phyloP scores from a whole-genome alignment of 2,113 vertebrate species.

The Nycticebus coucang region DNA sequence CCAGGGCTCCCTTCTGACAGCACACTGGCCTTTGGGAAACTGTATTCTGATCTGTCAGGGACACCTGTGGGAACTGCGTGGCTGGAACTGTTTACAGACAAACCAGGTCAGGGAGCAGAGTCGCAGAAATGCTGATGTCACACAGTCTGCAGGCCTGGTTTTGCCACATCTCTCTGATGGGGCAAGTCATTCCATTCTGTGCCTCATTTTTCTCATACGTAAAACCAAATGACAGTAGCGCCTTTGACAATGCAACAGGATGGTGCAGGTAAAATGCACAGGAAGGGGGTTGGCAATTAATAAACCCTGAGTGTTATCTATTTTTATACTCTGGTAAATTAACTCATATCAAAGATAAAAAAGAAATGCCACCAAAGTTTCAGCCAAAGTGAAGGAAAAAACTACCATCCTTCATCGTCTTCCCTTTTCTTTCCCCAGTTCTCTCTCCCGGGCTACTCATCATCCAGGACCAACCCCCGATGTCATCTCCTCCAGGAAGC shows the following conservation, averaged over 20 bases:
- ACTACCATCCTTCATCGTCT: not conserved
- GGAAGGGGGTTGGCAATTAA: not conserved
- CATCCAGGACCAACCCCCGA: not conserved
- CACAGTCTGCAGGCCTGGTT: not conserved
- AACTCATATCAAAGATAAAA: not conserved
- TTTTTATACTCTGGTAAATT: not conserved
- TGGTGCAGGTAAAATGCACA: not conserved
- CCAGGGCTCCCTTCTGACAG: not conserved
- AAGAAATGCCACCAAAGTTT: too few relatives aligned
- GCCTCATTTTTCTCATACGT: not conserved
- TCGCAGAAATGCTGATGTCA: not conserved
- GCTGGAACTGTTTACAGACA: not conserved
- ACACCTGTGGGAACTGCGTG: not conserved
- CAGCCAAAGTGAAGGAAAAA: not conserved
- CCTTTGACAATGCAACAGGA: not conserved
- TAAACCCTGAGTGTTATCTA: not conserved
- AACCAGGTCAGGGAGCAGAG: not conserved
- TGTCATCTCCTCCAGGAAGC: not conserved
- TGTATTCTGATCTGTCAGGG: not conserved
- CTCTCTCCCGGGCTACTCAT: not conserved
- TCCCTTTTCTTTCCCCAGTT: not conserved
- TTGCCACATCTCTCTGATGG: not conserved
- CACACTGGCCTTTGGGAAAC: not conserved
- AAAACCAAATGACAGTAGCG: not conserved
- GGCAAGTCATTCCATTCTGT: not conserved